Evolutionary conservation across 2,888 invertebrate genomes (phyloP).

Genomic region (Scaptomyza flava): DNA sequence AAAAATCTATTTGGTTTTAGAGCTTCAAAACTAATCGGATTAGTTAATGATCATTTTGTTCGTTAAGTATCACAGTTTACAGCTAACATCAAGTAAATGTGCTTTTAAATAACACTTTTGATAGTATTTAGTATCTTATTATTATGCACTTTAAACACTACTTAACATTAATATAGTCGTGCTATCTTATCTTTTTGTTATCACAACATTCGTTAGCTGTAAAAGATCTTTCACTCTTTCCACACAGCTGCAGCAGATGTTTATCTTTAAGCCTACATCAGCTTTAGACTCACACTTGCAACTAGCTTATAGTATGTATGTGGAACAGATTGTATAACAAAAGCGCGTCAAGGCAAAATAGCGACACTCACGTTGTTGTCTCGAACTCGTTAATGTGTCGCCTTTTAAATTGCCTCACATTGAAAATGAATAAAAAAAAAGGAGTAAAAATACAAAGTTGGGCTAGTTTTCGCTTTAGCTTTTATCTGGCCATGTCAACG

Average conservation of each 20-base stretch:
- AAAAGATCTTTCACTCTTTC: background rate
- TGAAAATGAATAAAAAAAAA: slow-evolving; percentile 45
- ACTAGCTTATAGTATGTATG: slow-evolving; percentile 6
- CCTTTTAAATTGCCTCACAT: slow-evolving; percentile 70
- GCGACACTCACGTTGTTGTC: slow-evolving; percentile 36
- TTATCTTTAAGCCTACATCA: slow-evolving; percentile 17
- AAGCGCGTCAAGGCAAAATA: slow-evolving; percentile 51
- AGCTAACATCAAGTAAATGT: slow-evolving; percentile 5
- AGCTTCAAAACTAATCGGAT: background rate
- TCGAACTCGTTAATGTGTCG: slow-evolving; percentile 72
- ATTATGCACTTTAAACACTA: slow-evolving; percentile 20
- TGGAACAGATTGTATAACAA: slow-evolving; percentile 49
- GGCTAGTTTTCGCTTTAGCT: slow-evolving; percentile 68
- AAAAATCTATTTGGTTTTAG: background rate
- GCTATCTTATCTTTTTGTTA: slow-evolving; percentile 14
- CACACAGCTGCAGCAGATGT: slow-evolving; percentile 23
- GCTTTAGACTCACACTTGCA: slow-evolving; percentile 13
- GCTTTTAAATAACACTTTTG: slow-evolving; percentile 18
- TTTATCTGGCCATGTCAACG: slow-evolving; percentile 69
- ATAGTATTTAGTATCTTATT: slow-evolving; percentile 18
- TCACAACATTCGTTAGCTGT: slow-evolving; percentile 5
- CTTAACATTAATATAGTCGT: slow-evolving; percentile 9
- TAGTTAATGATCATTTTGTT: background rate
- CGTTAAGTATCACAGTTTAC: too few species aligned
- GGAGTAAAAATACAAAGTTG: slow-evolving; percentile 35